Base-by-base conservation (phyloP, 2,888 invertebrate genomes). In the Dastarcus helophoroides region DNA sequence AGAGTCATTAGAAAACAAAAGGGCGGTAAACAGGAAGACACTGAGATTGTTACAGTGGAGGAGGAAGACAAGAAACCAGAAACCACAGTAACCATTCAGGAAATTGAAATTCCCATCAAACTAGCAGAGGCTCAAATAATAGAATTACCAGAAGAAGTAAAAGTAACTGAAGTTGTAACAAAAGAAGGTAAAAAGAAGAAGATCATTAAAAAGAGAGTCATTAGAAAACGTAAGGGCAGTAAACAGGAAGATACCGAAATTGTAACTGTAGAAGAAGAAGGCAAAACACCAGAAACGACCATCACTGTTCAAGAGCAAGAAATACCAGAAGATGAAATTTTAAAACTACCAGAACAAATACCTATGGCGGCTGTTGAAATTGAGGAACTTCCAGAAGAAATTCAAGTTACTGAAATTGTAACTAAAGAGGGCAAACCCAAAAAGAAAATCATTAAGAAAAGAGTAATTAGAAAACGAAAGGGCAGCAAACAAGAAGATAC, bases 161-260 rank as follows among this genome's bases (percentile, higher is more conserved):
- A 41, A 5, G 43, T 49, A 0, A 40, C 43, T 50, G 5, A 53
- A 14, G 59, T 42, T 4, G 32, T 44, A 14, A 41, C 44, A 4
- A 35, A 43, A 35, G 40, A 45, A 27, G 51, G 53, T 6, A 41
- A 48, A 17, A 50, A 43, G 34, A 48, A 43, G 35, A 45, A 42
- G 26, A 54, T 54, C 14, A 52, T 56, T 8, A 64, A 60, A 30
- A 64, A 58, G 29, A 53, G 63, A 14, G 48, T 57, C 1, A 56
- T 64, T 21, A 64, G 54, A 33, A 65, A 63, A 42, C 58, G 56
- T 1, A 60, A 43, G 38, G 63, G 56, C 28, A 44, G 52, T 23
- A 60, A 54, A 42, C 52, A 62, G 22, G 63, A 63, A 40, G 42
- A 58, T 4, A 67, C 63, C 0, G 60, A 65, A 55, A 64, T 67